A percentile compares a stretch with the other conserved stretches of the same genome.
Conservation (phyloP, 2,113 vertebrate species). For the Loxodonta africana region DNA sequence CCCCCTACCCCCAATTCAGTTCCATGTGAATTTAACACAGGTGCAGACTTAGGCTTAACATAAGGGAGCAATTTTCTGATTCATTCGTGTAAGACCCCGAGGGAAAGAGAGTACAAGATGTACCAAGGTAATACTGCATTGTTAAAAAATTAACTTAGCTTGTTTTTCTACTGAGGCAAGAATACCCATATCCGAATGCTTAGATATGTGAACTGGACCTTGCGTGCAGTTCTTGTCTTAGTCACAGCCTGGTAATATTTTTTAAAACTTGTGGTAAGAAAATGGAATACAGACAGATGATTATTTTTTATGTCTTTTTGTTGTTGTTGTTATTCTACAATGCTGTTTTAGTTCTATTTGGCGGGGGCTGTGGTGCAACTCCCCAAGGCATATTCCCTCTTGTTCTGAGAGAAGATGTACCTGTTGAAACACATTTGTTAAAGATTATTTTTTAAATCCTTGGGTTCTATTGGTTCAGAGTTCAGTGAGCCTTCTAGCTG, state of each 20-base stretch:
- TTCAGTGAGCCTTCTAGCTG: constrained; percentile 65
- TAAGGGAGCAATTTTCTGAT: constrained; percentile 91
- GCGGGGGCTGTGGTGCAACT: background rate
- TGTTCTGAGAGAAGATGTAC: constrained; percentile 72
- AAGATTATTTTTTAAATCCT: constrained; percentile 84
- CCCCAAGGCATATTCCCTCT: background rate
- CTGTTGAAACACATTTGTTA: constrained; percentile 85
- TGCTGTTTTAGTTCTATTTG: background rate
- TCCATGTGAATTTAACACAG: constrained; percentile 89
- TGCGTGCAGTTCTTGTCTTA: background rate
- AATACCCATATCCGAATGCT: constrained; percentile 46
- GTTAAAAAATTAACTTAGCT: constrained; percentile 88
- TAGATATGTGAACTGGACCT: constrained; percentile 4
- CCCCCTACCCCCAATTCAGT: constrained; percentile 78
- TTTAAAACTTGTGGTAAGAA: constrained; percentile 1
- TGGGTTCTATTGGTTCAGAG: constrained; percentile 81
- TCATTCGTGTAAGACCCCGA: constrained; percentile 89
- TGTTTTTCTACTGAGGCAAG: constrained; percentile 81
- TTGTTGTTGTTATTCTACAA: background rate
- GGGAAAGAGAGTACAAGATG: constrained; percentile 88
- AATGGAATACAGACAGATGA: background rate
- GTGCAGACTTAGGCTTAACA: constrained; percentile 87
- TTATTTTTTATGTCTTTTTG: background rate
- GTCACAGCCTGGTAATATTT: background rate
- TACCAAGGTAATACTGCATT: constrained; percentile 87